A percentile compares a stretch with the other conserved stretches of the same genome.
phyloP scores from a whole-genome alignment of 1,140 invertebrate species.

The Nomia melanderi region DNA sequence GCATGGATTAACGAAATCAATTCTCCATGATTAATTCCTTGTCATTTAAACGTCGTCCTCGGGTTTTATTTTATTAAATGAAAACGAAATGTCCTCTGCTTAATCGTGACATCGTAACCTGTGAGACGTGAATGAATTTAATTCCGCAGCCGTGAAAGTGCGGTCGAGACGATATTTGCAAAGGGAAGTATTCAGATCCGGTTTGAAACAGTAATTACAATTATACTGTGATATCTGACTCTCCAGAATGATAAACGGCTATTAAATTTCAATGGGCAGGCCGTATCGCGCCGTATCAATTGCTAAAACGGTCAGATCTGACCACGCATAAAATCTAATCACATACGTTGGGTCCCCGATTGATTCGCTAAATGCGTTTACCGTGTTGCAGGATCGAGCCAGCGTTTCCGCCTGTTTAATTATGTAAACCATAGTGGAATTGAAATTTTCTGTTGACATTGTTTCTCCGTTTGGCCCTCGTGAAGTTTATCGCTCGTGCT shows the following conservation, averaged over 20 bases:
- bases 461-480: neutral
- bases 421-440: constrained; percentile 31
- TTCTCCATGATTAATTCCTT: neutral
- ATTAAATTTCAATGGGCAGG: constrained; percentile 6
- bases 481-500: too few relatives aligned
- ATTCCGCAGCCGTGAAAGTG: too few relatives aligned
- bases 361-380: constrained; percentile 49
- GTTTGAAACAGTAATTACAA: neutral
- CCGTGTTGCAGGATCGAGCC: constrained; percentile 32
- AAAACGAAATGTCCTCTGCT: too few relatives aligned
- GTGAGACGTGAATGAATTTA: too few relatives aligned
- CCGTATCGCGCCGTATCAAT: constrained; percentile 32
- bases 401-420: constrained; percentile 29
- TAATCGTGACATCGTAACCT: too few relatives aligned
- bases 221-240: neutral
- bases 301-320: constrained; percentile 16
- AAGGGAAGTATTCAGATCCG: neutral
- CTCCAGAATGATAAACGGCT: constrained; percentile 19
- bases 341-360: constrained; percentile 35
- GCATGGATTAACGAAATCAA: neutral
- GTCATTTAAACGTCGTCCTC: too few relatives aligned
- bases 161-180: too few relatives aligned
- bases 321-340: constrained; percentile 43
- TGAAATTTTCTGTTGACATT: constrained; percentile 4
- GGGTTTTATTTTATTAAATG: too few relatives aligned